These are phyloP conservation scores for Drosophila ficusphila DNA, from an alignment of 1,140 invertebrate genomes.

Conservation along the genomic window DNA sequence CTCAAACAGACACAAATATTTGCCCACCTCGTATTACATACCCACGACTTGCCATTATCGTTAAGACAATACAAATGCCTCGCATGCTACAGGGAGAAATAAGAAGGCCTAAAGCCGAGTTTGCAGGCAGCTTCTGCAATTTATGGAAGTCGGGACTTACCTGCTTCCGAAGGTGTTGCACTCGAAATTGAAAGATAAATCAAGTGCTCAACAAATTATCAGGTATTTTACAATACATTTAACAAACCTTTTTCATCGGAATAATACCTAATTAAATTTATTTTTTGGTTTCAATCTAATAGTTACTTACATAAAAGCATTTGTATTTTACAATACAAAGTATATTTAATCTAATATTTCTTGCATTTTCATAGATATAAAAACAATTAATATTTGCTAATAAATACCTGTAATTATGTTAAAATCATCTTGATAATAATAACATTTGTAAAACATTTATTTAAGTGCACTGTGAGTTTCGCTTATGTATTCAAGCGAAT, in stretches of 20 bases:
- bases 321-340: too few species aligned
- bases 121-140: neutral
- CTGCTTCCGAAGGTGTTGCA: neutral
- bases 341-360: too few species aligned
- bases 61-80: conserved; percentile 45
- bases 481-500: neutral
- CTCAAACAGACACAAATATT: conserved; percentile 20
- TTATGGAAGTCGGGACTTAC: neutral
- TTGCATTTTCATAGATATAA: too few species aligned
- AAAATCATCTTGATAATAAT: too few species aligned
- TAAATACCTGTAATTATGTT: too few species aligned
- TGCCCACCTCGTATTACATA: conserved; percentile 51
- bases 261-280: too few species aligned
- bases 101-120: neutral
- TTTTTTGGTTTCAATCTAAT: too few species aligned
- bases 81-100: conserved; percentile 16
- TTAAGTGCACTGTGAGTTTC: neutral
- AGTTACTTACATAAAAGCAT: too few species aligned
- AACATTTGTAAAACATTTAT: neutral
- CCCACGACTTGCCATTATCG: conserved; percentile 55
- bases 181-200: neutral
- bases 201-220: too few species aligned
- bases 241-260: too few species aligned
- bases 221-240: too few species aligned
- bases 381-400: too few species aligned